Evolutionary conservation across 2,888 invertebrate genomes (phyloP).

Genomic region (Harmothoe impar): DNA sequence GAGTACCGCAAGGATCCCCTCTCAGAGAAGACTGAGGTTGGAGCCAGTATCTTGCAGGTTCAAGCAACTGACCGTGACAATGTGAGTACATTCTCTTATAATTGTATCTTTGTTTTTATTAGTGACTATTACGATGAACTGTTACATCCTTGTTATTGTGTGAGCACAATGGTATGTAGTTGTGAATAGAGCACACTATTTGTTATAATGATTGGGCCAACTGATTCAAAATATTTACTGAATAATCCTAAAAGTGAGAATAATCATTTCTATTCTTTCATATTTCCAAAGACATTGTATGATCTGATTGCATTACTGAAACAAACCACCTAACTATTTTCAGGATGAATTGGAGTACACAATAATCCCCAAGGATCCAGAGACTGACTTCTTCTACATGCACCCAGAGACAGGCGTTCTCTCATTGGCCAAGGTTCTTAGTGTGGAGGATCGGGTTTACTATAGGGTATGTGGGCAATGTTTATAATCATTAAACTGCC

Average conservation of each 20-base stretch:
- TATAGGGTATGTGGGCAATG: slow-evolving; percentile 68
- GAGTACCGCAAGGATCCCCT: slow-evolving; percentile 71
- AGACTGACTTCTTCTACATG: slow-evolving; percentile 75
- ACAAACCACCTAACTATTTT: neutral
- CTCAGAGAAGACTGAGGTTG: slow-evolving; percentile 70
- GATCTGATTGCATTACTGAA: too few relatives aligned
- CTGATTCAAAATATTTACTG: too few relatives aligned
- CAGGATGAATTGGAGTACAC: slow-evolving; percentile 72
- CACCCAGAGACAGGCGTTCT: slow-evolving; percentile 77
- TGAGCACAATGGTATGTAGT: too few relatives aligned
- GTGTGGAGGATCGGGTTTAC: slow-evolving; percentile 65
- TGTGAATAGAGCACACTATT: too few relatives aligned
- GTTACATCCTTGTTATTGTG: too few relatives aligned
- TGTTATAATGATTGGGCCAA: too few relatives aligned
- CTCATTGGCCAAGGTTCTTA: slow-evolving; percentile 72
- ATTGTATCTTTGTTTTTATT: neutral
- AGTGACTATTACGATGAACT: too few relatives aligned
- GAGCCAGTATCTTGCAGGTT: slow-evolving; percentile 73
- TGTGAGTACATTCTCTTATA: slow-evolving; percentile 64
- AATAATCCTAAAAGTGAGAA: too few relatives aligned
- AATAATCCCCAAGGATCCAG: slow-evolving; percentile 70
- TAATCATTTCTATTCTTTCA: too few relatives aligned
- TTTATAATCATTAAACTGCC: too few relatives aligned
- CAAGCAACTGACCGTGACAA: slow-evolving; percentile 76
- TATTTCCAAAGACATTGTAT: too few relatives aligned